Evolutionary conservation across 2,113 vertebrate species (phyloP).

Genomic region (Vulpes ferrilata): DNA sequence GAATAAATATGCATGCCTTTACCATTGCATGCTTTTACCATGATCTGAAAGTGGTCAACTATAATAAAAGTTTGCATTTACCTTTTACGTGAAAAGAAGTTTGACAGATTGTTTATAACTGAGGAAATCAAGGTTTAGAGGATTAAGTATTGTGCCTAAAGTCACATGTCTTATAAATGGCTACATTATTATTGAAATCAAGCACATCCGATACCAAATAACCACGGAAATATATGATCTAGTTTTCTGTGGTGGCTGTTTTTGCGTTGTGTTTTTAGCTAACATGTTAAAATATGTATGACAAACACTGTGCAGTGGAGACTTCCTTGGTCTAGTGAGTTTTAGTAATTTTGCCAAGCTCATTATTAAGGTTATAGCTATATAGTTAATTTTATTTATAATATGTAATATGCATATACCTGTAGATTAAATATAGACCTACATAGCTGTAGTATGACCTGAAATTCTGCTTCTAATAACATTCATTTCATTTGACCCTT

Average conservation of each 20-base stretch:
- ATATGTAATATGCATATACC: not conserved
- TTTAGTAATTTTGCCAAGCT: not conserved
- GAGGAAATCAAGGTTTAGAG: not conserved
- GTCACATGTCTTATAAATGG: not conserved
- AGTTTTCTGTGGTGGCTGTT: not conserved
- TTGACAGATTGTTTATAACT: not conserved
- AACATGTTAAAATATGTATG: not conserved
- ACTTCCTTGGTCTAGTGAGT: not conserved
- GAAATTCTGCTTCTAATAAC: not conserved
- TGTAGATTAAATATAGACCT: not conserved
- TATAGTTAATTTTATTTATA: slow-evolving; percentile 4
- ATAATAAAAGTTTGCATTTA: slow-evolving; percentile 35
- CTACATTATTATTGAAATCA: slow-evolving; percentile 47
- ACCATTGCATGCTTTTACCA: not conserved
- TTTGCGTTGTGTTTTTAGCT: not conserved
- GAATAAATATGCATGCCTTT: not conserved
- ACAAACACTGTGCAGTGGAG: not conserved
- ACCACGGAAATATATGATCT: not conserved
- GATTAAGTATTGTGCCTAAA: slow-evolving; percentile 28
- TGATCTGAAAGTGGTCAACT: slow-evolving; percentile 11
- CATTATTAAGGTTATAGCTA: slow-evolving; percentile 14
- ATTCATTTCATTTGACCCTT: not conserved
- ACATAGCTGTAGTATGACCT: not conserved
- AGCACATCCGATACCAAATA: not conserved
- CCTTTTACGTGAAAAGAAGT: not conserved